These are phyloP conservation scores for Notamacropus eugenii DNA, from an alignment of 2,797 vertebrate species.

Conservation along the genomic window DNA sequence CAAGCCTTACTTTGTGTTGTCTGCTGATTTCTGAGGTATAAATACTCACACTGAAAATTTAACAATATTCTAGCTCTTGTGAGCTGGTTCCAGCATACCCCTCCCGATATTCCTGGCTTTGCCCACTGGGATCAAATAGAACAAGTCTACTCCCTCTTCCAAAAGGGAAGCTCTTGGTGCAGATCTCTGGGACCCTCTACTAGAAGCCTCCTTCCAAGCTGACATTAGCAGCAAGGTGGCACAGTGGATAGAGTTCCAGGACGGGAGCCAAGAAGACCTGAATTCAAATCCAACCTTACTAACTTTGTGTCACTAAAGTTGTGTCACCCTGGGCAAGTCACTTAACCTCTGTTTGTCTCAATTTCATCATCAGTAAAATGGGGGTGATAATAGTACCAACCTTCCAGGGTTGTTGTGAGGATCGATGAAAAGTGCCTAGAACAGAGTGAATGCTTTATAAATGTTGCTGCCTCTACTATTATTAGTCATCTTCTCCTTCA, in stretches of 20 bases:
- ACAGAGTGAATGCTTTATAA: not conserved
- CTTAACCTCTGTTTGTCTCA: not conserved
- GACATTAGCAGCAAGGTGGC: not conserved
- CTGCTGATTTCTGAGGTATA: no score
- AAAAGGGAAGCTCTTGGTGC: not conserved
- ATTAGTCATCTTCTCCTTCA: not conserved
- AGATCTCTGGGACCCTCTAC: not conserved
- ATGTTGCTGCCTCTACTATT: not conserved
- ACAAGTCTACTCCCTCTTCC: not conserved
- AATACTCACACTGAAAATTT: no score
- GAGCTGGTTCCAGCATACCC: no score
- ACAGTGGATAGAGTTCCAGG: not conserved
- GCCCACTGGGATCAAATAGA: not conserved
- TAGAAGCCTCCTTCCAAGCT: not conserved
- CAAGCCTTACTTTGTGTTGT: no score
- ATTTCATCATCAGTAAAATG: not conserved
- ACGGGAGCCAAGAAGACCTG: not conserved
- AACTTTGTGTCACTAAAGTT: not conserved
- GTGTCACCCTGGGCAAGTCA: not conserved
- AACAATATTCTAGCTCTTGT: no score
- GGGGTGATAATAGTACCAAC: not conserved
- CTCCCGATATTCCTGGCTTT: not conserved
- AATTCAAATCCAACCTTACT: not conserved
- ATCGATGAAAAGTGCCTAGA: not conserved
- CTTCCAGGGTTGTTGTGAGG: not conserved